Conservation (phyloP, 2,888 invertebrate species). For the Parasteatoda lunata region DNA sequence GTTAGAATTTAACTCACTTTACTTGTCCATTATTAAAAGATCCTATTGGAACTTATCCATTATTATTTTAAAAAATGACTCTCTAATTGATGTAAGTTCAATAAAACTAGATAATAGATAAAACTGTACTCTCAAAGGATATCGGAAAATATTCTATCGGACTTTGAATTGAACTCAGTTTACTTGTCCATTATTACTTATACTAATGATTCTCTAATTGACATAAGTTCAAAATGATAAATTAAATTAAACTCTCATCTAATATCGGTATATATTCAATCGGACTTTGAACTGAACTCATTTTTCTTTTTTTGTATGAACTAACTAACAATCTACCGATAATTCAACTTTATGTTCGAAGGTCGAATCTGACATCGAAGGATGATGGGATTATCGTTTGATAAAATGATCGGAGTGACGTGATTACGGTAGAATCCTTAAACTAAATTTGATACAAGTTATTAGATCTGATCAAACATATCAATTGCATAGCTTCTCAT, state of each 20-base stretch:
- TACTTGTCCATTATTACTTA: no score
- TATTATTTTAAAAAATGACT: no score
- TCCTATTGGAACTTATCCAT: no score
- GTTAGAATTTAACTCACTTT: no score
- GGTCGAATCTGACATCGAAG: constrained; percentile 27
- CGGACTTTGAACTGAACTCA: constrained; percentile 24
- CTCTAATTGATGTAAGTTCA: no score
- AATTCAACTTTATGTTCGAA: constrained; percentile 21
- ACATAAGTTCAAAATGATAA: no score
- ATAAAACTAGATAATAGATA: no score
- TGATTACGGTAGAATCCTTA: neutral
- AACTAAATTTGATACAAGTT: constrained; percentile 37
- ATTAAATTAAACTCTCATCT: neutral
- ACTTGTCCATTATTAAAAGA: no score
- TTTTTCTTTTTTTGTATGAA: constrained; percentile 10
- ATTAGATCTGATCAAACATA: constrained; percentile 1
- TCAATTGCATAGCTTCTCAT: neutral
- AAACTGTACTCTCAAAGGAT: no score
- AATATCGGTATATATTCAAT: constrained; percentile 16
- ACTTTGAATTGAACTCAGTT: no score
- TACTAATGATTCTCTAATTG: no score
- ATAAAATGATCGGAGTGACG: neutral
- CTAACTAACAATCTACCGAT: constrained; percentile 20
- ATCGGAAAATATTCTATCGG: no score
- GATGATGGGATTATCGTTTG: constrained; percentile 37